A percentile compares a stretch with the other conserved stretches of the same genome.
These are phyloP conservation scores for Xiphophorus hellerii DNA, from an alignment of 2,113 vertebrate genomes.

Conservation along the genomic window DNA sequence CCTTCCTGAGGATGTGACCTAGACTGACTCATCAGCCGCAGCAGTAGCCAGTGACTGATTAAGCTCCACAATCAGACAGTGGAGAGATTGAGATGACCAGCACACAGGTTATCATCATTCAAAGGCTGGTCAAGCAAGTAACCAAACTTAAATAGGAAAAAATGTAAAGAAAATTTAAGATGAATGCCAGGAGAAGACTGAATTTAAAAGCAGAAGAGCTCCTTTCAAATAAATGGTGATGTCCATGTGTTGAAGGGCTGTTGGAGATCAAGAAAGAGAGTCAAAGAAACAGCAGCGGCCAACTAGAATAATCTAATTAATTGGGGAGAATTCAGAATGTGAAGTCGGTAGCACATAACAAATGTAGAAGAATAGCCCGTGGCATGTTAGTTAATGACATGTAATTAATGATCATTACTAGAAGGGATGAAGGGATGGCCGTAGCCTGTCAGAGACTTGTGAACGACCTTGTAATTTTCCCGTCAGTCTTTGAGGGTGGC, in stretches of 20 bases:
- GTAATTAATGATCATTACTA: conserved; percentile 81
- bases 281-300: conserved; percentile 52
- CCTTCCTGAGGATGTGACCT: conserved; percentile 72
- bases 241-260: conserved; percentile 18
- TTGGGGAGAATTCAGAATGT: conserved; percentile 64
- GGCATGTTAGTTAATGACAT: conserved; percentile 78
- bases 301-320: conserved; percentile 75
- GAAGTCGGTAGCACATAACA: conserved; percentile 73
- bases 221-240: conserved; percentile 37
- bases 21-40: conserved; percentile 68
- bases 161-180: conserved; percentile 22
- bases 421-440: conserved; percentile 53
- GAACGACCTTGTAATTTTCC: conserved; percentile 57
- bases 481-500: conserved; percentile 7
- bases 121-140: conserved; percentile 39
- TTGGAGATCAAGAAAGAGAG: conserved; percentile 56
- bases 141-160: neutral
- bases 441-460: conserved; percentile 47
- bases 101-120: conserved; percentile 19
- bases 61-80: conserved; percentile 52
- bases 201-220: conserved; percentile 20
- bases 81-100: conserved; percentile 45
- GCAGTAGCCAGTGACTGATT: conserved; percentile 57
- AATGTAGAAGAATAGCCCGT: conserved; percentile 75
- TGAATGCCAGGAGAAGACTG: conserved; percentile 3